These are phyloP conservation scores for Lepidurus arcticus DNA, from an alignment of 1,140 invertebrate species.

Conservation along the genomic window DNA sequence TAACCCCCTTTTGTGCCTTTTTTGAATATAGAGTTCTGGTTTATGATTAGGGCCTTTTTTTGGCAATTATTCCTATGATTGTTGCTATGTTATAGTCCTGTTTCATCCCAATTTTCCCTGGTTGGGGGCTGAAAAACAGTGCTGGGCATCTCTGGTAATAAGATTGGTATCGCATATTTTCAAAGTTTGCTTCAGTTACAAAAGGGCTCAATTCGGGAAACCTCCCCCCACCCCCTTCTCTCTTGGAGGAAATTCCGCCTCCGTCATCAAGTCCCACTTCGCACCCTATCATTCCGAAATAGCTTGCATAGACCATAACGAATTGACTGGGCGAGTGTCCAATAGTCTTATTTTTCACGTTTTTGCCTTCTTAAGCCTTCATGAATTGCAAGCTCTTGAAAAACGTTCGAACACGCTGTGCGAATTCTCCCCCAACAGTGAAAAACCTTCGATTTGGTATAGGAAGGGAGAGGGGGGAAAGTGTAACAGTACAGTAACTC, in stretches of 20 bases:
- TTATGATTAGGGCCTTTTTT: neutral
- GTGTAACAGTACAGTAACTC: too few relatives aligned
- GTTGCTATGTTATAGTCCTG: too few relatives aligned
- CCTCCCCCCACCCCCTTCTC: neutral
- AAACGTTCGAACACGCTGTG: too few relatives aligned
- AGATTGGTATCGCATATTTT: too few relatives aligned
- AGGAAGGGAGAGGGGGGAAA: too few relatives aligned
- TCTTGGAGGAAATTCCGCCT: constrained; percentile 2
- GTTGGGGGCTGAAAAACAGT: too few relatives aligned
- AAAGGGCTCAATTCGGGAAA: neutral
- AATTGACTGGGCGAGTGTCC: neutral
- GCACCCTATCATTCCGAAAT: constrained; percentile 14
- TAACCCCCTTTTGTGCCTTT: too few relatives aligned
- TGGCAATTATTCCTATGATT: neutral
- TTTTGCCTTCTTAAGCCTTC: neutral
- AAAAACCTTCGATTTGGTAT: too few relatives aligned
- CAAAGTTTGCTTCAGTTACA: neutral
- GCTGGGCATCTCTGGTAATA: too few relatives aligned
- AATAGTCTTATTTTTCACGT: neutral
- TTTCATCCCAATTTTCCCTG: too few relatives aligned
- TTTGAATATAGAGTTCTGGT: neutral
- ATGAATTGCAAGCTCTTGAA: neutral
- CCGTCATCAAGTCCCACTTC: neutral
- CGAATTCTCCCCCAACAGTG: too few relatives aligned
- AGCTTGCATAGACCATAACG: neutral